Conservation (phyloP, 2,113 vertebrate genomes). For the Myotis lucifugus region DNA sequence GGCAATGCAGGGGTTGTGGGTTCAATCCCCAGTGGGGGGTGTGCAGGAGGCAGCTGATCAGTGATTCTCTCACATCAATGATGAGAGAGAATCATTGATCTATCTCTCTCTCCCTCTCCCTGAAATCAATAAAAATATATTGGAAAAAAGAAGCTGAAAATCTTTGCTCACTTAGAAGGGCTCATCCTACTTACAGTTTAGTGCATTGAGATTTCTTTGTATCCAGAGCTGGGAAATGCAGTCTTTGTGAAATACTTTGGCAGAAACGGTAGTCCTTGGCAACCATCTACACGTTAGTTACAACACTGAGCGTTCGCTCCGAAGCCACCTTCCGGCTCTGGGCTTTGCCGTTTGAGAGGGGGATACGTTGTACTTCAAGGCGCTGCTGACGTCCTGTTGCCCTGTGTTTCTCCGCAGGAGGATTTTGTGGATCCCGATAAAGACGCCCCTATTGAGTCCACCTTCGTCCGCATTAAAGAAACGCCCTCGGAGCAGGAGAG, state of each 20-base stretch:
- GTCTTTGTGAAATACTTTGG: not conserved
- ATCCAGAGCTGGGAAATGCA: not conserved
- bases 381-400: conserved; percentile 15
- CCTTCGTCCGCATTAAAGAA: conserved; percentile 85
- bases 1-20: too few relatives aligned
- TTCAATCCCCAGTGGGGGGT: too few relatives aligned
- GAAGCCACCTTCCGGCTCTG: not conserved
- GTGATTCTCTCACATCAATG: too few relatives aligned
- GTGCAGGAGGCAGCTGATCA: too few relatives aligned
- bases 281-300: fast-evolving
- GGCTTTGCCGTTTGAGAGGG: not conserved
- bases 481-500: conserved; percentile 83
- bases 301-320: not conserved
- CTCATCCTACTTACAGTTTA: not conserved
- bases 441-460: conserved; percentile 85
- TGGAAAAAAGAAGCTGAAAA: not conserved
- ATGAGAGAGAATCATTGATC: too few relatives aligned
- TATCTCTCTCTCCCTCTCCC: too few relatives aligned
- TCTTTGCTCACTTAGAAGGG: not conserved
- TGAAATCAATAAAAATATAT: too few relatives aligned
- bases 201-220: not conserved
- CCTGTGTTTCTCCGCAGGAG: conserved; percentile 78
- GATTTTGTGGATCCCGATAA: conserved; percentile 82
- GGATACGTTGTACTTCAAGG: not conserved
- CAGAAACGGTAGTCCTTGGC: not conserved